These are phyloP conservation scores for Hyles lineata DNA, from an alignment of 2,888 invertebrate genomes.

Conservation along the genomic window DNA sequence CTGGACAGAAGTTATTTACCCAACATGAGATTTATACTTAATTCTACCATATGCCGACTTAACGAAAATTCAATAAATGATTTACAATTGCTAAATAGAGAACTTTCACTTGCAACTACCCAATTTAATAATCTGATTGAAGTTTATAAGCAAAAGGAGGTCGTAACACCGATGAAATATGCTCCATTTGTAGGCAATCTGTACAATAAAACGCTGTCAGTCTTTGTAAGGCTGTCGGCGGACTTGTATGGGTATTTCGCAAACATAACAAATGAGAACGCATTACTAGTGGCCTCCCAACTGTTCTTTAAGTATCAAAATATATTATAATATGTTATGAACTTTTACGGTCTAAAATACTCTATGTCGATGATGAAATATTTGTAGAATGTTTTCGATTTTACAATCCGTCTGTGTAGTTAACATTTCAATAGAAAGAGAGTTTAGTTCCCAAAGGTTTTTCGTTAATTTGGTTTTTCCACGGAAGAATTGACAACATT, in stretches of 20 bases:
- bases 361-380: neutral
- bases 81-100: neutral
- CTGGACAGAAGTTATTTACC: too few relatives aligned
- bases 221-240: conserved; percentile 73
- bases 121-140: neutral
- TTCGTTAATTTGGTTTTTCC: too few relatives aligned
- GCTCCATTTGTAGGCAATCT: conserved; percentile 78
- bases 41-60: too few relatives aligned
- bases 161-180: conserved; percentile 40
- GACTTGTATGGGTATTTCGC: conserved; percentile 69
- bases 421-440: too few relatives aligned
- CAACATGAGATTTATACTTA: too few relatives aligned
- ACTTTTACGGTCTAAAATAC: neutral
- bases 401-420: neutral
- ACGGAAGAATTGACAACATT: too few relatives aligned
- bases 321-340: conserved; percentile 3
- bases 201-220: conserved; percentile 75
- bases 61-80: neutral
- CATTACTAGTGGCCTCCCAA: conserved; percentile 65
- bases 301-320: neutral
- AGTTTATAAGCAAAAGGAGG: conserved; percentile 2
- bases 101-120: neutral
- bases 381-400: neutral
- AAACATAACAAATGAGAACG: conserved; percentile 77
- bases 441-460: too few relatives aligned